Conservation (phyloP, 2,113 vertebrate genomes). For the Numida meleagris region DNA sequence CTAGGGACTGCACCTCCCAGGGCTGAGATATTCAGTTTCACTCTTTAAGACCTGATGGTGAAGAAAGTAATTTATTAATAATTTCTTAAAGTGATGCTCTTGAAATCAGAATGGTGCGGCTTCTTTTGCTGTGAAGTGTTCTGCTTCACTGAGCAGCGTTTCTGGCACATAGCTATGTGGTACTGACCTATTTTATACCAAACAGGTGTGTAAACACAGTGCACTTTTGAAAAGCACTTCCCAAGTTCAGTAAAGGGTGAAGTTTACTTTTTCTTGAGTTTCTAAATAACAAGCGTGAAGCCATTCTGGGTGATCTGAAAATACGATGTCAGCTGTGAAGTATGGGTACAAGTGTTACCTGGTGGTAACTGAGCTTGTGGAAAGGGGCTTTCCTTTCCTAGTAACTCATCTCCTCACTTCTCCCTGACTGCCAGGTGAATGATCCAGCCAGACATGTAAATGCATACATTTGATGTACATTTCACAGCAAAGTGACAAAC, state of each 20-base stretch:
- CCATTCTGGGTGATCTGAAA: not conserved
- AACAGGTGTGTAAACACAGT: slow-evolving; percentile 1
- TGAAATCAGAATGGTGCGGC: not conserved
- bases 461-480: not conserved
- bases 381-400: not conserved
- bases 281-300: slow-evolving; percentile 10
- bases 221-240: slow-evolving; percentile 6
- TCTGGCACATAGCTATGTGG: not conserved
- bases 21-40: not conserved
- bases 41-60: not conserved
- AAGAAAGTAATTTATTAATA: not conserved
- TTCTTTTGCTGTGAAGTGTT: not conserved
- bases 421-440: slow-evolving; percentile 32
- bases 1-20: not conserved
- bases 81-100: not conserved
- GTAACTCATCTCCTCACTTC: not conserved
- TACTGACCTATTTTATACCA: not conserved
- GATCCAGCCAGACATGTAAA: not conserved
- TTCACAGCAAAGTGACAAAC: not conserved
- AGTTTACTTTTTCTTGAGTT: slow-evolving; percentile 53
- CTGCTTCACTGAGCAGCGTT: not conserved
- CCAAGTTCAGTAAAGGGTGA: not conserved
- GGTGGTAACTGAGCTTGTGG: not conserved
- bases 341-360: not conserved
- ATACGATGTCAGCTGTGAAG: not conserved